phyloP scores from a whole-genome alignment of 1,140 invertebrate genomes.

The Philaenus spumarius region DNA sequence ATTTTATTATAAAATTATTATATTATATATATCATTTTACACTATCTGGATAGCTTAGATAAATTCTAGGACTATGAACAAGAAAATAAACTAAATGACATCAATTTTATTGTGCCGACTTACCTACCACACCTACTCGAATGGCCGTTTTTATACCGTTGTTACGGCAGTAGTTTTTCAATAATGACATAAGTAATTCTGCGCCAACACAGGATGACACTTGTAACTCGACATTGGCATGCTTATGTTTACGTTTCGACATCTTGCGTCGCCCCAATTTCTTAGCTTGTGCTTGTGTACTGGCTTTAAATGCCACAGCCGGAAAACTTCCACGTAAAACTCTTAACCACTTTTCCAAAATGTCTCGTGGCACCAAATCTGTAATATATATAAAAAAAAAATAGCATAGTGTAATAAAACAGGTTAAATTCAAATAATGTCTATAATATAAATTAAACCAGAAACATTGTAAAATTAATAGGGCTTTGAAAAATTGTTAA shows the following conservation, averaged over 20 bases:
- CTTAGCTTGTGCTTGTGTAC: constrained; percentile 83
- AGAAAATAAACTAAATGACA: constrained; percentile 1
- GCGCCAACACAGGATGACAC: constrained; percentile 86
- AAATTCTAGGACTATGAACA: too few relatives aligned
- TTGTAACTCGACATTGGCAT: constrained; percentile 46
- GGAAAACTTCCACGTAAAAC: constrained; percentile 58
- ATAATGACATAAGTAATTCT: constrained; percentile 82
- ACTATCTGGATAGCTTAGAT: background rate
- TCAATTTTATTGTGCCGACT: too few relatives aligned
- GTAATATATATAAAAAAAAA: constrained; percentile 60
- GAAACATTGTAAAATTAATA: too few relatives aligned
- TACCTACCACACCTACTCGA: constrained; percentile 86
- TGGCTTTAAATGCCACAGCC: constrained; percentile 92
- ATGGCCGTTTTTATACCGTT: constrained; percentile 88
- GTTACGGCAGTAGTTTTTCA: constrained; percentile 93
- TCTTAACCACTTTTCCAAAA: constrained; percentile 87
- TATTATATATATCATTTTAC: background rate
- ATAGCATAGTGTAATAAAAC: too few relatives aligned
- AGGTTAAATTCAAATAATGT: too few relatives aligned
- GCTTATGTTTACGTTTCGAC: constrained; percentile 54
- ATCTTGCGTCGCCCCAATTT: constrained; percentile 66
- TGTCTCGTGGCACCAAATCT: constrained; percentile 88
- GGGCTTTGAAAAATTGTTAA: too few relatives aligned
- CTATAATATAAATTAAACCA: too few relatives aligned
- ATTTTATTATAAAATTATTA: background rate